Percentiles rank a stretch among this genome's conserved stretches.
Evolutionary conservation across 2,888 invertebrate genomes (phyloP).

Genomic region (Phanerotoma sp.): DNA sequence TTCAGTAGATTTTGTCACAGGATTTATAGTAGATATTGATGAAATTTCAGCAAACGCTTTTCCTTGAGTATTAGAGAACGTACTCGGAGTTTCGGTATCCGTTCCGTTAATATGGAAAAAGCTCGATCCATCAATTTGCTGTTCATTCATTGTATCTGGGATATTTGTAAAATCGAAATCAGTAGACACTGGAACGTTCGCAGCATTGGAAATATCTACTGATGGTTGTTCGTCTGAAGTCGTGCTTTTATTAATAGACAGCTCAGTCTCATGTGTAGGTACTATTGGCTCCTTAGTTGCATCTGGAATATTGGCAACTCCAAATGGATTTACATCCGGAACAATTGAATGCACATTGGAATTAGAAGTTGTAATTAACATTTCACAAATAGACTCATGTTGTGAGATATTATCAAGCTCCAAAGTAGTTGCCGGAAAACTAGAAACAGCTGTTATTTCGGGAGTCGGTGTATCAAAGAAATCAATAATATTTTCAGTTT

Average conservation of each 20-base stretch:
- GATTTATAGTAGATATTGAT: constrained; percentile 12
- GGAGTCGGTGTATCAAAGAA: constrained; percentile 50
- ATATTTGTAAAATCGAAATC: constrained; percentile 24
- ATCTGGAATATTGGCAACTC: constrained; percentile 2
- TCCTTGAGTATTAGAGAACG: constrained; percentile 28
- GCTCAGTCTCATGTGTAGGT: constrained; percentile 19
- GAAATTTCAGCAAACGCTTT: no score
- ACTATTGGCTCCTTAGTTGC: no score
- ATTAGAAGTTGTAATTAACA: constrained; percentile 36
- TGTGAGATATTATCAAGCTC: constrained; percentile 33
- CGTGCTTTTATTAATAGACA: constrained; percentile 27
- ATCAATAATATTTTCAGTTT: constrained; percentile 48
- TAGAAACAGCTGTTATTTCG: constrained; percentile 36
- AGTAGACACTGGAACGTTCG: constrained; percentile 17
- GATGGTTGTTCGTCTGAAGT: constrained; percentile 37
- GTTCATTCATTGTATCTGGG: constrained; percentile 13
- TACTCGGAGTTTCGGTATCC: constrained; percentile 18
- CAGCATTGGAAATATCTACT: constrained; percentile 8
- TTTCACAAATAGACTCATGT: constrained; percentile 33
- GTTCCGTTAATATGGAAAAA: no score
- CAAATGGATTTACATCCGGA: constrained; percentile 49
- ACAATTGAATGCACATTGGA: constrained; percentile 24
- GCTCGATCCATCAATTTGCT: no score
- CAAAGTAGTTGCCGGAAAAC: constrained; percentile 36
- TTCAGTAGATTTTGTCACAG: no score